Evolutionary conservation across 2,113 vertebrate genomes (phyloP).

Genomic region (Mesitornis unicolor): DNA sequence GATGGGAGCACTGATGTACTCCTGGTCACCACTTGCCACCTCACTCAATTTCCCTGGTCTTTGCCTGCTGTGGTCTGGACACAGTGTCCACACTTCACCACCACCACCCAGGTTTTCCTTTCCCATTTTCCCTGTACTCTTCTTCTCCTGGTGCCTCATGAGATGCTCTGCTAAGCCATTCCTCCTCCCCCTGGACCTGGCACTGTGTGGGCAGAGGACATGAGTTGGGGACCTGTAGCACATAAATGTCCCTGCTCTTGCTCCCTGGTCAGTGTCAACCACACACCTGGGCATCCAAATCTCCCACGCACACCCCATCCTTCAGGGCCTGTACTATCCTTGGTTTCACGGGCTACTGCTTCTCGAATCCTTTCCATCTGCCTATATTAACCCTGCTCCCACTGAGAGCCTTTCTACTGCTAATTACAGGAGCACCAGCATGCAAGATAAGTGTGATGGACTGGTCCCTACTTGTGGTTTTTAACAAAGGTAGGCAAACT

Average conservation of each 20-base stretch:
- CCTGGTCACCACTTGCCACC: not conserved
- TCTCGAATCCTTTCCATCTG: not conserved
- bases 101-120: not conserved
- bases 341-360: not conserved
- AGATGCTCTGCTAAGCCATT: not conserved
- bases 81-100: not conserved
- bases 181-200: not conserved
- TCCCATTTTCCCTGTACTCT: not conserved
- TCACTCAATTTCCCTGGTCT: not conserved
- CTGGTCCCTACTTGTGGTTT: not conserved
- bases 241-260: accelerated
- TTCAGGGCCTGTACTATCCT: not conserved
- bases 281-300: not conserved
- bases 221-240: not conserved
- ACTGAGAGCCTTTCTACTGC: not conserved
- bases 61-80: accelerated
- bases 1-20: not conserved
- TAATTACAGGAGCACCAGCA: not conserved
- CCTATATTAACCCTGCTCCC: not conserved
- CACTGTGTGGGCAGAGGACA: not conserved
- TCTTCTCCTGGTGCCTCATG: not conserved
- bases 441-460: not conserved
- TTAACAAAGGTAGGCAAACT: not conserved
- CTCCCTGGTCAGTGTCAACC: not conserved
- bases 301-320: not conserved